These are phyloP conservation scores for Hirtodrosophila confusa DNA, from an alignment of 2,888 invertebrate species.

Conservation along the genomic window DNA sequence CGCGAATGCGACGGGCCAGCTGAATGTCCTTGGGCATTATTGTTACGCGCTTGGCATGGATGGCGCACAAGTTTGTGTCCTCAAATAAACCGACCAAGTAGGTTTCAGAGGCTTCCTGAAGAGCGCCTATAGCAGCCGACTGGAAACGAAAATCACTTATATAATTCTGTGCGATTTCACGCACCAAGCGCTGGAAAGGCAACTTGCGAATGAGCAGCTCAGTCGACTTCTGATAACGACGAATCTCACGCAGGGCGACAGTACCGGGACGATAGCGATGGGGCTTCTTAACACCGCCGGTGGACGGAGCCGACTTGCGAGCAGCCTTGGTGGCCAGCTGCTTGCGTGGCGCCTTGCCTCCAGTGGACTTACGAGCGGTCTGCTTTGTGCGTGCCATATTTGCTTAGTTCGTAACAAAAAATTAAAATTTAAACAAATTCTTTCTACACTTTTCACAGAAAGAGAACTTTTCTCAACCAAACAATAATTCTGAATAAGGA, in stretches of 20 bases:
- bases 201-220: too few relatives aligned
- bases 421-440: background rate
- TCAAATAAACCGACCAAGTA: conserved; percentile 98
- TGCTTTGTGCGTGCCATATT: conserved; percentile 98
- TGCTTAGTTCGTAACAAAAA: background rate
- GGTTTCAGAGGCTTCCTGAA: conserved; percentile 86
- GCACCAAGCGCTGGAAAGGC: too few relatives aligned
- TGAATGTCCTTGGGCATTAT: conserved; percentile 99
- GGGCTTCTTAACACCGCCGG: conserved; percentile 85
- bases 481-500: too few relatives aligned
- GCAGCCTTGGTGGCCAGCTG: conserved; percentile 97
- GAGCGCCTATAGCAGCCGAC: conserved; percentile 96
- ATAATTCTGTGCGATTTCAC: too few relatives aligned
- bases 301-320: conserved; percentile 96
- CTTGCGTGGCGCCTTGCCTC: conserved; percentile 98
- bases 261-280: too few relatives aligned
- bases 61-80: conserved; percentile 93
- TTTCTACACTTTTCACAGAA: too few relatives aligned
- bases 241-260: too few relatives aligned
- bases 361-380: conserved; percentile 98
- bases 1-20: conserved; percentile 88
- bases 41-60: conserved; percentile 90
- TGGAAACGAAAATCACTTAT: conserved; percentile 97
- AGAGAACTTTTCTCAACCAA: too few relatives aligned
- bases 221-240: too few relatives aligned